phyloP scores from a whole-genome alignment of 2,797 vertebrate species.

The Antennarius maculatus region DNA sequence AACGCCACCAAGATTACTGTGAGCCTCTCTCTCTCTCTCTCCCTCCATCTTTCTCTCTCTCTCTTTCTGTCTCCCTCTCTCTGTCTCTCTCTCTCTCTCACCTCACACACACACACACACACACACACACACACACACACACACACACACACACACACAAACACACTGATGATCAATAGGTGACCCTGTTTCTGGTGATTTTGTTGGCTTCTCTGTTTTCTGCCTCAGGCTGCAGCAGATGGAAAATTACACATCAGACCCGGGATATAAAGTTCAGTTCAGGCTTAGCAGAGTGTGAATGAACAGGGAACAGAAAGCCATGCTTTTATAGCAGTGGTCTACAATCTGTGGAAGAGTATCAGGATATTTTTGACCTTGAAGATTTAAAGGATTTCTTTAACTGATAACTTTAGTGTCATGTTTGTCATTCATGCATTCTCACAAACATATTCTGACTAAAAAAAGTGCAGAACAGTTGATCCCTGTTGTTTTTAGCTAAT shows the following conservation, averaged over 20 bases:
- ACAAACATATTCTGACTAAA: background rate
- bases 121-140: constrained; percentile 27
- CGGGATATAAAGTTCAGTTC: constrained; percentile 17
- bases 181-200: constrained; percentile 44
- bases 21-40: constrained; percentile 65
- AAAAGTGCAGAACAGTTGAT: background rate
- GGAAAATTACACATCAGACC: constrained; percentile 50
- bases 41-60: background rate
- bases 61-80: no score
- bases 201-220: constrained; percentile 9
- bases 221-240: constrained; percentile 47
- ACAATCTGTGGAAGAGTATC: background rate
- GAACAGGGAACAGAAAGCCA: background rate
- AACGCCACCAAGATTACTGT: constrained; percentile 98
- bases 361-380: background rate
- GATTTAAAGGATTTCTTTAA: background rate
- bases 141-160: constrained; percentile 23
- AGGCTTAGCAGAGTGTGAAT: constrained; percentile 2
- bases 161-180: constrained; percentile 29
- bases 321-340: background rate
- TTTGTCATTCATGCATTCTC: background rate
- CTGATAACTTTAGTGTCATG: background rate
- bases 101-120: constrained; percentile 25
- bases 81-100: no score
- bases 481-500: background rate